A percentile compares a stretch with the other conserved stretches of the same genome.
These are phyloP conservation scores for Echinops telfairi DNA, from an alignment of 2,113 vertebrate genomes.

Conservation along the genomic window DNA sequence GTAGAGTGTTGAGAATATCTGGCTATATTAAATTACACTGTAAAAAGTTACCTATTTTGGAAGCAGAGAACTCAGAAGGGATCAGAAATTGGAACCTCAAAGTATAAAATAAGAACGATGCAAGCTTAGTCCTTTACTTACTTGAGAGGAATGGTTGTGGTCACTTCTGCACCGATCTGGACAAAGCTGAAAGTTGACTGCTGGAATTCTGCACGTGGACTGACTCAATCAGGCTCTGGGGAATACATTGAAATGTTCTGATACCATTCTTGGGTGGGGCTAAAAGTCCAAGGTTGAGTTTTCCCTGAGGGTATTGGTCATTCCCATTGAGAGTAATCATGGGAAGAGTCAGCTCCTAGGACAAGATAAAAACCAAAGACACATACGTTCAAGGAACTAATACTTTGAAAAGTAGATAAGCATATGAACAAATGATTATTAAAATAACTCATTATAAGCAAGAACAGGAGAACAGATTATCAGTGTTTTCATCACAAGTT, in stretches of 20 bases:
- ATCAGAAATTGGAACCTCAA: not conserved
- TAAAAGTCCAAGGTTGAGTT: not conserved
- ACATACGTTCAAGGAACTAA: slow-evolving; percentile 54
- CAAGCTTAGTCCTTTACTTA: not conserved
- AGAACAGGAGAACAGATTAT: slow-evolving; percentile 33
- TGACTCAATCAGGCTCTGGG: not conserved
- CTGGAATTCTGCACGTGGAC: not conserved
- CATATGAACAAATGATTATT: slow-evolving; percentile 68
- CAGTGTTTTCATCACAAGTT: slow-evolving; percentile 56
- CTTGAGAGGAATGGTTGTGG: not conserved
- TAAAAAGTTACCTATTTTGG: not conserved
- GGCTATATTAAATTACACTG: not conserved
- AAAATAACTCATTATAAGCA: slow-evolving; percentile 68
- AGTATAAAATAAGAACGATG: not conserved
- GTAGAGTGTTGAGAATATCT: slow-evolving; percentile 12
- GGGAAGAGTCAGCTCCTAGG: not conserved
- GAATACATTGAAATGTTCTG: not conserved
- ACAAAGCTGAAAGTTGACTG: not conserved
- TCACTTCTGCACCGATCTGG: not conserved
- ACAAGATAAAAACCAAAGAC: slow-evolving; percentile 50
- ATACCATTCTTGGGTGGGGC: not conserved
- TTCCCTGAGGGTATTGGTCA: not conserved
- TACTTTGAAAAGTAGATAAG: slow-evolving; percentile 47
- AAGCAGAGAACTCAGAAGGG: not conserved
- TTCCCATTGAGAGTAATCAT: slow-evolving; percentile 1